Percentiles rank a stretch among this genome's conserved stretches.
Conservation (phyloP, 1,140 invertebrate genomes). For the Artemia franciscana region DNA sequence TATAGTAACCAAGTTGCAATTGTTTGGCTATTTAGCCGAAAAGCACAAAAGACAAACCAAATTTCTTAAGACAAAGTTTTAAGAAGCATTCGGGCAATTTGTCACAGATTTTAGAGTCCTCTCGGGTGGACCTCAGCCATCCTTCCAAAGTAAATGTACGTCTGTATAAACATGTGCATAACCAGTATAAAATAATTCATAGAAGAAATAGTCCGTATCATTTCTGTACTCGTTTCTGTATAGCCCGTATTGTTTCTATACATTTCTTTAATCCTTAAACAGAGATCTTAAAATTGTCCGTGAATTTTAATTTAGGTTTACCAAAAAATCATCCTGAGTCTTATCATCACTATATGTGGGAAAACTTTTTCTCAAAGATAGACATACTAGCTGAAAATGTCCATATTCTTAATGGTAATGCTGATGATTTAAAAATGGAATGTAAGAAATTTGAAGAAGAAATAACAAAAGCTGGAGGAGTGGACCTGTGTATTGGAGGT, state of each 20-base stretch:
- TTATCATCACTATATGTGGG: slow-evolving; percentile 97
- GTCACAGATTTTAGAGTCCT: too few relatives aligned
- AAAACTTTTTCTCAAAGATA: slow-evolving; percentile 95
- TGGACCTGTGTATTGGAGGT: slow-evolving; percentile 90
- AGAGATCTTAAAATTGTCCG: neutral
- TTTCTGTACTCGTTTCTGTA: neutral
- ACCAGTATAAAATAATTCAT: neutral
- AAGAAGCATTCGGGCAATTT: too few relatives aligned
- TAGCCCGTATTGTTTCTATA: neutral
- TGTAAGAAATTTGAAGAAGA: slow-evolving; percentile 67
- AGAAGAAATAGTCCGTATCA: neutral
- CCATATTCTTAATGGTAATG: slow-evolving; percentile 89
- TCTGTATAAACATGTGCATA: neutral
- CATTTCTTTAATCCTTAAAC: neutral
- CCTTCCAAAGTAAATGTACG: neutral
- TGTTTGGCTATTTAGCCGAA: too few relatives aligned
- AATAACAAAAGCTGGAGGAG: slow-evolving; percentile 70
- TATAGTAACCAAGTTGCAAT: too few relatives aligned
- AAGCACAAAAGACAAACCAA: too few relatives aligned
- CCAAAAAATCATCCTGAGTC: slow-evolving; percentile 84
- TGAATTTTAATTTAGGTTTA: slow-evolving; percentile 36
- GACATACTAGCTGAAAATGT: slow-evolving; percentile 85
- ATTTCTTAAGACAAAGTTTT: too few relatives aligned
- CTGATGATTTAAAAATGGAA: slow-evolving; percentile 56
- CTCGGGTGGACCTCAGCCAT: too few relatives aligned